A percentile compares a stretch with the other conserved stretches of the same genome.
phyloP scores from a whole-genome alignment of 2,797 vertebrate species.

The Menidia menidia region DNA sequence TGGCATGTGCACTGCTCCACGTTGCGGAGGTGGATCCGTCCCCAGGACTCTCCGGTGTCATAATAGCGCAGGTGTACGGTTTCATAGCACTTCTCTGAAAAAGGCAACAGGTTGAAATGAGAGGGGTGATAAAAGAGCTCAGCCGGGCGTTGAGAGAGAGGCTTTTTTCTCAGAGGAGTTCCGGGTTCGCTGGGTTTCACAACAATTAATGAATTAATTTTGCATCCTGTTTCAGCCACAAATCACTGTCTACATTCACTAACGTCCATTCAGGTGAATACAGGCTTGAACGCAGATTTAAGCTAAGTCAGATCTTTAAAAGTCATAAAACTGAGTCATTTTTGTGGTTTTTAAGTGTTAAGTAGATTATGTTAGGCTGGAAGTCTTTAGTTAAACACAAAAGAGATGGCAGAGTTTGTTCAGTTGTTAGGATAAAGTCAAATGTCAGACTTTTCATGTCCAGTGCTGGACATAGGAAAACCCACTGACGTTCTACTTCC shows the following conservation, averaged over 20 bases:
- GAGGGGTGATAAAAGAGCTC: slow-evolving; percentile 46
- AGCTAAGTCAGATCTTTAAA: no score
- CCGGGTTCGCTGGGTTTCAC: no score
- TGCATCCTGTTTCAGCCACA: no score
- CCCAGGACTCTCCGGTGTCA: slow-evolving; percentile 87
- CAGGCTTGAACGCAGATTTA: no score
- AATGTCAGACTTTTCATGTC: background rate
- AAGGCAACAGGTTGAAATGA: slow-evolving; percentile 43
- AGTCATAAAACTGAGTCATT: no score
- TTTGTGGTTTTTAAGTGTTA: no score
- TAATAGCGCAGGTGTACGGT: slow-evolving; percentile 85
- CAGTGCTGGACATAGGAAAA: background rate
- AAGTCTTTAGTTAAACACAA: no score
- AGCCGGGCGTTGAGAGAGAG: slow-evolving; percentile 18
- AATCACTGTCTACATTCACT: no score
- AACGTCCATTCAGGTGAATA: no score
- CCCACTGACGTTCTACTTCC: background rate
- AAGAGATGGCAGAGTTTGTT: background rate
- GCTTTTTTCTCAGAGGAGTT: no score
- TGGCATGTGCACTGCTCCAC: slow-evolving; percentile 88
- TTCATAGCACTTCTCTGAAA: slow-evolving; percentile 92
- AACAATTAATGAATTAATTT: no score
- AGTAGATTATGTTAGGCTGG: no score
- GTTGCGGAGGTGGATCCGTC: slow-evolving; percentile 83
- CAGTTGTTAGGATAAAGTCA: background rate